Evolutionary conservation across 2,113 vertebrate genomes (phyloP).

Genomic region (Dissostichus mawsoni): DNA sequence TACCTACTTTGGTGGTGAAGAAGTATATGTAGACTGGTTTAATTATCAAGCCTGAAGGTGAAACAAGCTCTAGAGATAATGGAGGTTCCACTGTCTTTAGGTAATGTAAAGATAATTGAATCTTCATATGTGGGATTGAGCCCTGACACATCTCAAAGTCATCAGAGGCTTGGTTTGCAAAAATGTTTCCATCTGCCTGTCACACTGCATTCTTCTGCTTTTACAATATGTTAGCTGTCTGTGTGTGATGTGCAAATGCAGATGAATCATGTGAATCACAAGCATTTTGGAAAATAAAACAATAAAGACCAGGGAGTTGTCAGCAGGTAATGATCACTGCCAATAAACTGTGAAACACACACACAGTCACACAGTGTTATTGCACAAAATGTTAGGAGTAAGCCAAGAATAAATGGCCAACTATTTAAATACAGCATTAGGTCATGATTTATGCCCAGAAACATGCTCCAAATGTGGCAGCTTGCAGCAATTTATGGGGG

Average conservation of each 20-base stretch:
- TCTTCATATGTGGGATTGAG: conserved; percentile 14
- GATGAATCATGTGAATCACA: conserved; percentile 20
- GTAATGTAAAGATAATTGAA: conserved; percentile 13
- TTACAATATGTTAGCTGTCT: conserved; percentile 2
- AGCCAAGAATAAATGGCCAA: conserved; percentile 85
- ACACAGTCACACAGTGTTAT: conserved; percentile 46
- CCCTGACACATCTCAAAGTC: conserved; percentile 24
- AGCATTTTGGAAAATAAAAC: conserved; percentile 53
- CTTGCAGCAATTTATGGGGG: conserved; percentile 80
- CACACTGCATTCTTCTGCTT: conserved; percentile 1
- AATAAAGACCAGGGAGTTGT: conserved; percentile 73
- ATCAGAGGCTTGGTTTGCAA: conserved; percentile 12
- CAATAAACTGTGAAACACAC: conserved; percentile 44
- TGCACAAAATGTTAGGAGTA: conserved; percentile 47
- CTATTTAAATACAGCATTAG: conserved; percentile 81
- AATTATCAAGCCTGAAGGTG: conserved; percentile 11
- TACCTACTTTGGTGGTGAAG: conserved; percentile 12
- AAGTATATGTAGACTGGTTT: conserved; percentile 8
- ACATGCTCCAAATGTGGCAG: conserved; percentile 81
- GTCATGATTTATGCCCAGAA: conserved; percentile 81
- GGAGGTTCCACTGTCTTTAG: conserved; percentile 14
- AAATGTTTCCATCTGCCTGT: conserved; percentile 12
- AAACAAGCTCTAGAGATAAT: conserved; percentile 15
- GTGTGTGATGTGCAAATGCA: conserved; percentile 4
- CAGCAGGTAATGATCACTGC: conserved; percentile 73